phyloP scores from a whole-genome alignment of 2,797 vertebrate genomes.

The Sebastes trivittatus region DNA sequence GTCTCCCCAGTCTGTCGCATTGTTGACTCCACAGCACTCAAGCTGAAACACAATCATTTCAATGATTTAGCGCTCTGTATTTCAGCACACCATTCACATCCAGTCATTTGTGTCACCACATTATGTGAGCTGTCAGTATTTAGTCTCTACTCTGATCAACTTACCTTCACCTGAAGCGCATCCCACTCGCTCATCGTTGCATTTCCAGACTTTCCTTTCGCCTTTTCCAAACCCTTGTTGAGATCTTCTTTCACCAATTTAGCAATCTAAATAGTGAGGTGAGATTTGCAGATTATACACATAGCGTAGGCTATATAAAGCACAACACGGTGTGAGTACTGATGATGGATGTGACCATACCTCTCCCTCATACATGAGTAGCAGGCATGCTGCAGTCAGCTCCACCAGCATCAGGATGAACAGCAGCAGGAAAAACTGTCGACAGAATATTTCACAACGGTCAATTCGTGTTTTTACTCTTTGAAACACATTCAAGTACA shows the following conservation, averaged over 20 bases:
- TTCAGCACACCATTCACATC: background rate
- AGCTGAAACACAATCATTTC: conserved; percentile 63
- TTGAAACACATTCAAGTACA: background rate
- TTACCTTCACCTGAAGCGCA: conserved; percentile 51
- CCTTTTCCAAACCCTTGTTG: rapidly evolving
- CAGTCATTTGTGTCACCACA: too few species aligned
- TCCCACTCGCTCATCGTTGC: conserved; percentile 67
- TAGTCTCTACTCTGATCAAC: conserved; percentile 1
- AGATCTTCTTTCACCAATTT: background rate
- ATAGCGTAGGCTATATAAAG: background rate
- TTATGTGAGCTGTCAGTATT: background rate
- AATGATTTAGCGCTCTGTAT: background rate
- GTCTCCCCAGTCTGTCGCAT: conserved; percentile 49
- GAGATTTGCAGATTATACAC: background rate
- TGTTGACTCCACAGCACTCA: conserved; percentile 71
- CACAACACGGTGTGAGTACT: background rate
- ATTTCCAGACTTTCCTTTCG: rapidly evolving
- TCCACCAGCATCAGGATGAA: conserved; percentile 83
- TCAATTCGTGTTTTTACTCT: background rate
- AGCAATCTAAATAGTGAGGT: conserved; percentile 54
- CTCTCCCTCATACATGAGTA: conserved; percentile 63
- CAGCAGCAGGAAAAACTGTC: conserved; percentile 82
- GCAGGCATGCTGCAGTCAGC: conserved; percentile 71
- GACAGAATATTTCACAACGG: background rate
- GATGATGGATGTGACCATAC: conserved; percentile 45